These are phyloP conservation scores for Cremastinae sp. DNA, from an alignment of 2,888 invertebrate species.

Conservation along the genomic window DNA sequence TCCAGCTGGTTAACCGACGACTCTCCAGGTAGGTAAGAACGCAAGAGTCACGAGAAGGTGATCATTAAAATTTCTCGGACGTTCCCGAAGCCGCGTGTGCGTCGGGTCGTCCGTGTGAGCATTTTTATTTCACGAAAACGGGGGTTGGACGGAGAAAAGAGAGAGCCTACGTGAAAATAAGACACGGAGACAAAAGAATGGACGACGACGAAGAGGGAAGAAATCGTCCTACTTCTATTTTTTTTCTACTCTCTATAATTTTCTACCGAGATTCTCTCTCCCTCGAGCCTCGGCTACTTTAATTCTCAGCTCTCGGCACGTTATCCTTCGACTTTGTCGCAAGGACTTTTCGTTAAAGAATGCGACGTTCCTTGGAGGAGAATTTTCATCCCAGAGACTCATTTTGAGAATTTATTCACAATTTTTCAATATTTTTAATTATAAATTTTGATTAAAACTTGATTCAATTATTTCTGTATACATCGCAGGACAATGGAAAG, in stretches of 20 bases:
- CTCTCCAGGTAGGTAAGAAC: constrained; percentile 71
- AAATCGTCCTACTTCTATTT: constrained; percentile 69
- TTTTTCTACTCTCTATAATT: constrained; percentile 57
- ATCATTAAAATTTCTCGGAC: constrained; percentile 74
- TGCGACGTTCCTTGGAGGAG: too few species aligned
- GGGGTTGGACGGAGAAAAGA: constrained; percentile 63
- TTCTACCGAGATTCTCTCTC: constrained; percentile 11
- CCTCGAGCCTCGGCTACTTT: constrained; percentile 10
- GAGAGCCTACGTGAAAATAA: constrained; percentile 39
- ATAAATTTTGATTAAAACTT: too few species aligned
- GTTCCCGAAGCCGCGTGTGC: constrained; percentile 44
- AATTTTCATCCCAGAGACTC: too few species aligned
- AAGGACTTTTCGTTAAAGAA: too few species aligned
- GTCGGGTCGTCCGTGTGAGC: constrained; percentile 37
- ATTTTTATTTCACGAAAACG: constrained; percentile 8
- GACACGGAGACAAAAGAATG: constrained; percentile 39
- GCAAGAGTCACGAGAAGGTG: constrained; percentile 65
- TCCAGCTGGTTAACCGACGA: constrained; percentile 70
- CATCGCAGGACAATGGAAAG: too few species aligned
- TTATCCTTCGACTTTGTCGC: background rate
- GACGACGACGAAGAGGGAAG: constrained; percentile 67
- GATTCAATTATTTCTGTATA: too few species aligned
- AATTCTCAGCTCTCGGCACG: too few species aligned
- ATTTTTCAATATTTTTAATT: too few species aligned
- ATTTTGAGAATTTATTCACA: too few species aligned